Conservation (phyloP, 2,797 vertebrate genomes). For the Hylomyscus alleni region DNA sequence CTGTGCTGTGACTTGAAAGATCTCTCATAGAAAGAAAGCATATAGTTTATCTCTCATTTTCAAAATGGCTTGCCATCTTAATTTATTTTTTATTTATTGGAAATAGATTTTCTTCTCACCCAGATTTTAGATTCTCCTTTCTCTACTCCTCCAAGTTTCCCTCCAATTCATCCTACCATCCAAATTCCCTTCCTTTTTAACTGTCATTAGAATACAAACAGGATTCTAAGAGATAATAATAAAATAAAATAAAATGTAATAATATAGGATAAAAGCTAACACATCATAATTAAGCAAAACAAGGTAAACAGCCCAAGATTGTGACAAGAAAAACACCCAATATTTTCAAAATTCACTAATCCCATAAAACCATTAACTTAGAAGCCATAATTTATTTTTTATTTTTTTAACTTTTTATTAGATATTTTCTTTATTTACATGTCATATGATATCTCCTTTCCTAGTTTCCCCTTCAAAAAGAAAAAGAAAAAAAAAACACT, state of each 20-base stretch:
- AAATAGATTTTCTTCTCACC: neutral
- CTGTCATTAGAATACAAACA: neutral
- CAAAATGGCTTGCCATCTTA: neutral
- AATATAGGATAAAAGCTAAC: neutral
- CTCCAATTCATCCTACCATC: no score
- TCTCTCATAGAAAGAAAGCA: neutral
- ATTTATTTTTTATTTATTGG: neutral
- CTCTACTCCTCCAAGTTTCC: neutral
- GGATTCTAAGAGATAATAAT: neutral
- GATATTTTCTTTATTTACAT: no score
- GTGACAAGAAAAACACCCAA: neutral
- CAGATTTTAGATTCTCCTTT: neutral
- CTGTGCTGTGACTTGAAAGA: neutral
- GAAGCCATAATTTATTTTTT: neutral
- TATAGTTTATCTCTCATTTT: neutral
- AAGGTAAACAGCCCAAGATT: neutral
- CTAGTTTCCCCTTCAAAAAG: no score
- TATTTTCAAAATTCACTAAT: neutral
- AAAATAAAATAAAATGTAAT: neutral
- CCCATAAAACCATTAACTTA: neutral
- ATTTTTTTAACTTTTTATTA: no score
- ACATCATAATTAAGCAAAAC: neutral
- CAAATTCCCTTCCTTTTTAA: neutral
- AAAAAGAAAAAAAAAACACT: no score
- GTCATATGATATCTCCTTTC: no score